Conservation (phyloP, 2,888 invertebrate species). For the Noctua janthina region DNA sequence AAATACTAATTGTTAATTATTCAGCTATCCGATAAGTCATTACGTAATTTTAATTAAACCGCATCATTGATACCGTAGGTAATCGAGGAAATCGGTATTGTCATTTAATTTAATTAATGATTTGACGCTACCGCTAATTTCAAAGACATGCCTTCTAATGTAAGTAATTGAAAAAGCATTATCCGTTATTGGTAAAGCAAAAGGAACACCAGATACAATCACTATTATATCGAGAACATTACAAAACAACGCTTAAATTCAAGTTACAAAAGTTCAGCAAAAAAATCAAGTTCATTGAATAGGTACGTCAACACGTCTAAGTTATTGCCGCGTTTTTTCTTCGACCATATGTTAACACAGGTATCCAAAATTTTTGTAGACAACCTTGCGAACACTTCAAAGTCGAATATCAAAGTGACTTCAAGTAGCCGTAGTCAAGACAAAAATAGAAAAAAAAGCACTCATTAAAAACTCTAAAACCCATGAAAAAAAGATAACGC, state of each 20-base stretch:
- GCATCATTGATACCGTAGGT: too few species aligned
- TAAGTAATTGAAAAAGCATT: constrained; percentile 15
- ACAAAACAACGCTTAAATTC: constrained; percentile 4
- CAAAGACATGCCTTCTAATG: not conserved
- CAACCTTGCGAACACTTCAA: constrained; percentile 37
- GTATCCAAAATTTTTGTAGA: constrained; percentile 28
- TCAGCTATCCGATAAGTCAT: not conserved
- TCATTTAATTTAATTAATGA: constrained; percentile 7
- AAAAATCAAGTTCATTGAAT: not conserved
- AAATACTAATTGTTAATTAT: not conserved
- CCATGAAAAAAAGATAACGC: constrained; percentile 22
- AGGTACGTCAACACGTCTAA: not conserved
- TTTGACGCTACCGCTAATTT: not conserved
- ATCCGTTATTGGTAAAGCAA: not conserved
- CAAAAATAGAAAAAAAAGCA: constrained; percentile 18
- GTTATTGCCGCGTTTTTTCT: not conserved
- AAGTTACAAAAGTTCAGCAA: not conserved
- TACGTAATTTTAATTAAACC: not conserved
- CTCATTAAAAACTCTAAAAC: constrained; percentile 23
- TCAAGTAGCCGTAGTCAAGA: constrained; percentile 27
- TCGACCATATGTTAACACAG: constrained; percentile 4
- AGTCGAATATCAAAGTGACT: constrained; percentile 30
- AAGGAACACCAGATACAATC: not conserved
- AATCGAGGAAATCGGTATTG: constrained; percentile 2
- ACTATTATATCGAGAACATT: not conserved